Evolutionary conservation across 1,140 invertebrate species (phyloP).

Genomic region (Aphis gossypii): DNA sequence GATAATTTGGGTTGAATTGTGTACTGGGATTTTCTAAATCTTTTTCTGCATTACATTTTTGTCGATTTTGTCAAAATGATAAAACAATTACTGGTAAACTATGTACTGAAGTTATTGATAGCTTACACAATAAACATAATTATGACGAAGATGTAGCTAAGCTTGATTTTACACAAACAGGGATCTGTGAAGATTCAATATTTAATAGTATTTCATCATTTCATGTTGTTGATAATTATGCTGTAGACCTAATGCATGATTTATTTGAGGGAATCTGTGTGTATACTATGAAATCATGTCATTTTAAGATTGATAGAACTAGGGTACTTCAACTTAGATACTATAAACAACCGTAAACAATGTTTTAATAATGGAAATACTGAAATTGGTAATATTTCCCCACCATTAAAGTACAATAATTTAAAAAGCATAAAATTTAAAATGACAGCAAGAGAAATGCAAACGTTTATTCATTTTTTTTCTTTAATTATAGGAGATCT

Average conservation of each 20-base stretch:
- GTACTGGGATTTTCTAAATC: background rate
- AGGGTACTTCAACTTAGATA: slow-evolving; percentile 24
- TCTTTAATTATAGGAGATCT: slow-evolving; percentile 46
- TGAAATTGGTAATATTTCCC: slow-evolving; percentile 37
- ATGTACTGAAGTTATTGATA: slow-evolving; percentile 3
- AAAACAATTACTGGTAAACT: background rate
- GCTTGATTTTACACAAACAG: slow-evolving; percentile 14
- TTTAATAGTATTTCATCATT: slow-evolving; percentile 24
- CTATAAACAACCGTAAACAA: slow-evolving; percentile 7
- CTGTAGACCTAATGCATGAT: slow-evolving; percentile 26
- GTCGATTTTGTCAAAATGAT: slow-evolving; percentile 36
- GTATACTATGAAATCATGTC: slow-evolving; percentile 22
- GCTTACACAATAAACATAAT: slow-evolving; percentile 1
- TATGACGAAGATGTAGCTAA: slow-evolving; percentile 42
- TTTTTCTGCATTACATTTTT: slow-evolving; percentile 19
- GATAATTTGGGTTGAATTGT: slow-evolving; percentile 31
- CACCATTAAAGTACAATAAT: background rate
- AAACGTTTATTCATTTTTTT: slow-evolving; percentile 23
- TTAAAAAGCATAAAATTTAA: slow-evolving; percentile 1
- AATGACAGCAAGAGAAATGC: slow-evolving; percentile 23
- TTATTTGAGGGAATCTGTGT: slow-evolving; percentile 26
- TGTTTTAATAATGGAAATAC: slow-evolving; percentile 27
- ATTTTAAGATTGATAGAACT: slow-evolving; percentile 1
- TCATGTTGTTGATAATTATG: slow-evolving; percentile 25
- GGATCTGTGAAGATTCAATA: slow-evolving; percentile 8